Base-by-base conservation (phyloP, 1,140 invertebrate species). In the Drosophila oshimai region DNA sequence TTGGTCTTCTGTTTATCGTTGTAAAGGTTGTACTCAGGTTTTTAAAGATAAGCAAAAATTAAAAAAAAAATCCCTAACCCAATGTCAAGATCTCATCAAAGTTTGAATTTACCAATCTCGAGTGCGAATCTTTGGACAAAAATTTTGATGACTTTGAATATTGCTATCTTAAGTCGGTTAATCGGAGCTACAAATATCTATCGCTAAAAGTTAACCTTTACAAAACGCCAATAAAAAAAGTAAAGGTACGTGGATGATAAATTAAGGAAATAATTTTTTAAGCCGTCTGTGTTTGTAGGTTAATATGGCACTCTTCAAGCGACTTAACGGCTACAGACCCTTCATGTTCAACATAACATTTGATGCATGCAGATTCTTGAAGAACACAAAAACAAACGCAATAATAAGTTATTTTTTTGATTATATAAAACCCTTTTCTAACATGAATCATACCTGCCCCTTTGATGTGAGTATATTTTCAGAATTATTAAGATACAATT, bases 181-280 rank as follows among this genome's bases (percentile, higher is more conserved):
- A 62, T 45, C 51, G 58, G 2, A 62, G 22, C 18, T 62, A 42
- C 22, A 62, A 62, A 34, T 62, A 62, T 15, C 0, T 62, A 3
- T 12, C 50, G 1, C 0, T 41, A 0, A 51, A 26, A 24, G 10
- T 0, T 0, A 51, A 17, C 1, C 24, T 51, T 4, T 2, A 15
- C 0, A 26, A 24, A 17, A n/a, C 6, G n/a, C 49, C 49, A 1
- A 2, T 51, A 4, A 44, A 9, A 0, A 51, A 51, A 24, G 6
- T 24, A 1, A 42, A 3, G 13, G 41, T n/a, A n/a, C n/a, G n/a
- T n/a, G n/a, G n/a, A n/a, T n/a, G n/a, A n/a, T n/a, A n/a, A n/a
- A n/a, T n/a, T n/a, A n/a, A n/a, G n/a, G n/a, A n/a, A n/a, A n/a
- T n/a, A n/a, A n/a, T n/a, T n/a, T n/a, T n/a, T n/a, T n/a, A n/a